phyloP scores from a whole-genome alignment of 2,888 invertebrate species.

The Gonocerus acuteangulatus region DNA sequence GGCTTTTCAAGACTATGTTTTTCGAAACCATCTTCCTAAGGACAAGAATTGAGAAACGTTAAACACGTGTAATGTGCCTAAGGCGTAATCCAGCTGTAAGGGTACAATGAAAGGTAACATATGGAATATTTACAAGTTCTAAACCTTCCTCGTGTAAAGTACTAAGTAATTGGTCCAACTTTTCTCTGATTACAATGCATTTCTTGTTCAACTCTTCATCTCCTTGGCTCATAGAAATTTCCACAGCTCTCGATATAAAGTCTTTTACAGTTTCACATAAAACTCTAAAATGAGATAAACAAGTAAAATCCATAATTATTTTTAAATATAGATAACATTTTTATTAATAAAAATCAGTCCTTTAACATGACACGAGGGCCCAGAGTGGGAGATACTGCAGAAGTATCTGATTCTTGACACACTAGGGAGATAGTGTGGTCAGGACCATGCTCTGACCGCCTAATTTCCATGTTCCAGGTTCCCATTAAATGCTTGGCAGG shows the following conservation, averaged over 20 bases:
- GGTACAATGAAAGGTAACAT: too few species aligned
- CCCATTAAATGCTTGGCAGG: too few species aligned
- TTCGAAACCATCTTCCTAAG: constrained; percentile 40
- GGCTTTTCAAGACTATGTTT: constrained; percentile 48
- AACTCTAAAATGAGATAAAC: constrained; percentile 44
- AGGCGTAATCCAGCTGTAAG: too few species aligned
- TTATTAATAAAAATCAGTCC: too few species aligned
- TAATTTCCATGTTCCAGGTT: too few species aligned
- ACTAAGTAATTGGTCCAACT: constrained; percentile 63
- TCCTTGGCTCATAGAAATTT: constrained; percentile 51
- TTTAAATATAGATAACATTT: background rate
- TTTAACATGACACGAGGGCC: too few species aligned
- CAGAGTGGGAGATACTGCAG: too few species aligned
- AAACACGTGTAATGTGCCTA: too few species aligned
- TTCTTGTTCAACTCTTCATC: constrained; percentile 57
- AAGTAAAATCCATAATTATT: background rate
- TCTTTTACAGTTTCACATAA: constrained; percentile 74
- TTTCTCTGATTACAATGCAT: constrained; percentile 66
- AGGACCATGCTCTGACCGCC: too few species aligned
- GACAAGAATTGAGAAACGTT: background rate
- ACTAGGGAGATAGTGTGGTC: too few species aligned
- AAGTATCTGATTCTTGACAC: too few species aligned
- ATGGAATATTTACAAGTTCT: constrained; percentile 29
- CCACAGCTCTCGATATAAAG: constrained; percentile 56
- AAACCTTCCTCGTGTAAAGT: constrained; percentile 59